Base-by-base conservation (phyloP, 2,113 vertebrate species). In the Rhabdomys dilectus region DNA sequence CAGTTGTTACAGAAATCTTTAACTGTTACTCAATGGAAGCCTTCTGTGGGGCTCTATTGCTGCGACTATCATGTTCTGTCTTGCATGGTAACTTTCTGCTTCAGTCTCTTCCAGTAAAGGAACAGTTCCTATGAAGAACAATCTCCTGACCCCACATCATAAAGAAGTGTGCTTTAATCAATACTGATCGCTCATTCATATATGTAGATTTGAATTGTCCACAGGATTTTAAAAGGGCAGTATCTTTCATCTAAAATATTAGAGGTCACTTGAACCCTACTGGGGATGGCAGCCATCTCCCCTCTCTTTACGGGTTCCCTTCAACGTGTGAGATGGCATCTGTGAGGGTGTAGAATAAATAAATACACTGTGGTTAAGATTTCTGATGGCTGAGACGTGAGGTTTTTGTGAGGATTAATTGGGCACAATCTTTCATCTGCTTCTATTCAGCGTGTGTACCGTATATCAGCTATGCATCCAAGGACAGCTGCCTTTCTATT, bases 401-500 rank as follows among this genome's bases (percentile, higher is more conserved):
- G 73, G 3, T 36, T 96, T 93, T 81, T 56, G 4, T 66, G 75
- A 91, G 72, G 96, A 97, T 85, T 95, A 96, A 96, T 84, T 96
- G 95, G 94, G 75, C 68, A 87, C 77, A 92, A 93, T 97, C 96
- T 95, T 96, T 97, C 96, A 96, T 96, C 95, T 97, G 96, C 92
- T 90, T 93, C 97, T 96, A 64, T 92, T 97, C 94, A 93, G 96
- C 84, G 95, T 94, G 97, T 86, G 91, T 73, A 97, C 91, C 88
- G 26, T 87, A 96, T 95, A 97, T 97, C 94, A 94, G 97, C 96
- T 95, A 88, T 96, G 94, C 94, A 93, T 97, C 93, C 45, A 64
- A 96, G 92, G 95, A 97, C 97, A 98, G 97, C 97, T 98, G 97
- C 96, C 92, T 89, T 96, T 97, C 97, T 98, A 97, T 97, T 97